phyloP scores from a whole-genome alignment of 2,888 invertebrate genomes.

The Rotaria magnacalcarata region DNA sequence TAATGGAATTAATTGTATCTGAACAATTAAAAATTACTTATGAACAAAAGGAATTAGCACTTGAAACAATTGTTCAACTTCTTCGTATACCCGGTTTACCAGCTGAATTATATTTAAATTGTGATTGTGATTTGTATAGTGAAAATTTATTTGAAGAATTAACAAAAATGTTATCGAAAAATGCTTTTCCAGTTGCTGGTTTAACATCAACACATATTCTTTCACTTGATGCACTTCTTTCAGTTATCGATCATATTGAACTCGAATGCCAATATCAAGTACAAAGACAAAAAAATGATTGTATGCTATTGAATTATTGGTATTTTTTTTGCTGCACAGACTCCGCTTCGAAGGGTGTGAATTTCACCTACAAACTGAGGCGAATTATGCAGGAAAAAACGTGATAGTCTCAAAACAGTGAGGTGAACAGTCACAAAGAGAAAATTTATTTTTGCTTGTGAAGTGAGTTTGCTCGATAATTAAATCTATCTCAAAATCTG shows the following conservation, averaged over 20 bases:
- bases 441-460: no score
- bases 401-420: no score
- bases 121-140: constrained; percentile 93
- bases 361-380: no score
- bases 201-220: constrained; percentile 79
- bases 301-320: neutral
- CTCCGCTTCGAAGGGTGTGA: no score
- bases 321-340: no score
- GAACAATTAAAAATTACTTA: constrained; percentile 39
- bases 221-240: constrained; percentile 84
- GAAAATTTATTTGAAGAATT: constrained; percentile 89
- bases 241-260: constrained; percentile 86
- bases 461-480: no score
- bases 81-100: constrained; percentile 92
- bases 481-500: no score
- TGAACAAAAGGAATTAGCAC: constrained; percentile 44
- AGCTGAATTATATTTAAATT: constrained; percentile 91
- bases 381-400: no score
- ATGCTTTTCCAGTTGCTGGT: constrained; percentile 79
- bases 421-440: no score
- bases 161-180: constrained; percentile 70
- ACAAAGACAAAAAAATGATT: constrained; percentile 11
- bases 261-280: constrained; percentile 64
- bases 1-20: constrained; percentile 78
- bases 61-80: constrained; percentile 82